Evolutionary conservation across 2,797 vertebrate genomes (phyloP), one percentile per base, ranked within the genome.

Genomic region (Leptoclinus maculatus): DNA sequence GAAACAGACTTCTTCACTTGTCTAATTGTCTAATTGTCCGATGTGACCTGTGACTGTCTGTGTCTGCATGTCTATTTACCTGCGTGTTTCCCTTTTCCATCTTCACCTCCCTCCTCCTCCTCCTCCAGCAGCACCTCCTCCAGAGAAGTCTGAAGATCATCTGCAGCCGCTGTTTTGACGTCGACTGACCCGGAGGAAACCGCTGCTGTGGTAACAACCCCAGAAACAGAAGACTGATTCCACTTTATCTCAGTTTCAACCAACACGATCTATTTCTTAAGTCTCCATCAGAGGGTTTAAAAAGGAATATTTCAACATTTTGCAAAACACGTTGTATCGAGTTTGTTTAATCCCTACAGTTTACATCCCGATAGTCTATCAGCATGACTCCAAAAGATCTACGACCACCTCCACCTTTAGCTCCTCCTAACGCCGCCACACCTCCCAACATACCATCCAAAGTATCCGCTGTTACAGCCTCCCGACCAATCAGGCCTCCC

Each of bases 391-490:
- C 16, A 41, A 25, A 54, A 54, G 16, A 19, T 59, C 32, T 62
- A 36, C 57, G 34, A 12, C 32, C 12, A 39, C 21, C 36, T 25
- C 21, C 59, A 14, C 34, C 36, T 29, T 5, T 49, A 12, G 38
- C 75, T 25, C 39, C 23, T 57, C 14, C 17, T 13, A 17, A n/a
- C 16, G 27, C 19, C 10, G 53, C 51, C 49, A 23, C 19, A 5
- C 9, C 38, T 25, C n/a, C 32, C 71, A 69, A 53, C 79, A 57
- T 51, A 80, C 87, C 79, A 25, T 79, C 63, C 12, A n/a, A 23
- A n/a, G 5, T 12, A 34, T 75, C 39, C 5, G 25, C 39, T 64
- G 7, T 17, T 11, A 2, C 41, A 23, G 4, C 29, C 25, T 73
- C 49, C 64, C 66, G 70, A 19, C 27, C 29, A 14, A 2, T 27